Evolutionary conservation across 2,113 vertebrate genomes (phyloP).

Genomic region (Condylura cristata): DNA sequence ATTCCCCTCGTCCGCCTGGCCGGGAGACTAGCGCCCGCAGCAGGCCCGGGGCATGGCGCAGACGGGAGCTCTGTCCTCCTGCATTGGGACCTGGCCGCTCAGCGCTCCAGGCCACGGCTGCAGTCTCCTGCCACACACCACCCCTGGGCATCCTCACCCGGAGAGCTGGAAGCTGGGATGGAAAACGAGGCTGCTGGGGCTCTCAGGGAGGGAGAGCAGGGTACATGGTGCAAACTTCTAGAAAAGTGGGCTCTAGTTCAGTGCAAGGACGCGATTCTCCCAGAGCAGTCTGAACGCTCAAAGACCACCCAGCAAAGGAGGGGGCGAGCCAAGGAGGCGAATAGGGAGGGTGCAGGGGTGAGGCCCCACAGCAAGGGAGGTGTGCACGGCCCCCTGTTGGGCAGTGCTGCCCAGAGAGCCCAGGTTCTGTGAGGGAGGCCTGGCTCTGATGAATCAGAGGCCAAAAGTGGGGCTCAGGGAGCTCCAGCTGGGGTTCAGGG

Average conservation of each 20-base stretch:
- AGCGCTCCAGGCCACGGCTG: background rate
- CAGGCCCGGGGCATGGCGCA: background rate
- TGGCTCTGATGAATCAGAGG: background rate
- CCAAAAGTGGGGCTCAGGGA: background rate
- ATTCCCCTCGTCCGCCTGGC: slow-evolving; percentile 64
- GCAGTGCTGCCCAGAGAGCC: background rate
- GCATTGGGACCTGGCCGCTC: background rate
- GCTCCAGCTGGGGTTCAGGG: background rate
- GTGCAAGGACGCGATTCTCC: slow-evolving; percentile 4
- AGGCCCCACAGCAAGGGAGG: background rate
- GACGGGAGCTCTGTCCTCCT: background rate
- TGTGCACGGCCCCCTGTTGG: background rate
- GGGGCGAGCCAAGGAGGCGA: background rate
- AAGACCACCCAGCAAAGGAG: background rate
- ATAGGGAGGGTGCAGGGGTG: background rate
- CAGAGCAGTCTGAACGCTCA: background rate
- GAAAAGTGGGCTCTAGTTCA: slow-evolving; percentile 27
- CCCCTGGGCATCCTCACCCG: background rate
- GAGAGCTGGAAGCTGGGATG: background rate
- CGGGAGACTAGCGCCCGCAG: slow-evolving; percentile 55
- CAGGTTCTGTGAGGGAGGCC: background rate
- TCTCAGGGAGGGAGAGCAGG: background rate
- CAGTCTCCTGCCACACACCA: background rate
- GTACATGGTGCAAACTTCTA: slow-evolving; percentile 35
- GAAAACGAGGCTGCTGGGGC: background rate